A percentile compares a stretch with the other conserved stretches of the same genome.
phyloP scores from a whole-genome alignment of 64 coral and sea anemone genomes.

The Stichodactyla helianthus region DNA sequence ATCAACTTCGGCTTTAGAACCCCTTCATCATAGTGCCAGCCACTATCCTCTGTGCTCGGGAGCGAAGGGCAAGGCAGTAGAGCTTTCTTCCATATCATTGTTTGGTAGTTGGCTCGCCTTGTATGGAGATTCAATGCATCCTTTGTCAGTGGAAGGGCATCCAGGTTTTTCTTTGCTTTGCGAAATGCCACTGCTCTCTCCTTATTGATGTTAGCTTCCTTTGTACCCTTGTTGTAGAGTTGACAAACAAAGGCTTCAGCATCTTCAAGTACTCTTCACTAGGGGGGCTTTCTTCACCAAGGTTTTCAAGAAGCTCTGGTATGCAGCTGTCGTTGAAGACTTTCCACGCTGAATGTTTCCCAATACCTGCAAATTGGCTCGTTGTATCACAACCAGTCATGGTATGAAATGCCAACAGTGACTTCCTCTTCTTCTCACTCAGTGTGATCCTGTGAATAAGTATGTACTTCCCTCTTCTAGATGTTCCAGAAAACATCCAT shows the following conservation, averaged over 20 bases:
- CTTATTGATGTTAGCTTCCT: neutral
- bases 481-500: conserved; percentile 59
- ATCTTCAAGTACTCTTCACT: conserved; percentile 9
- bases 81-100: conserved; percentile 38
- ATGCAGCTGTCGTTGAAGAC: neutral
- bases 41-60: conserved; percentile 43
- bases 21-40: conserved; percentile 25
- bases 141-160: conserved; percentile 17
- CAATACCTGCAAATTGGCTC: conserved; percentile 27
- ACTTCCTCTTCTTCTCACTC: conserved; percentile 34
- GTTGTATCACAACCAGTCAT: conserved; percentile 34
- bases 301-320: conserved; percentile 9
- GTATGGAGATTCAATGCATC: conserved; percentile 32
- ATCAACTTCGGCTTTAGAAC: conserved; percentile 33
- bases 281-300: conserved; percentile 36
- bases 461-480: conserved; percentile 35
- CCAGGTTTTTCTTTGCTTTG: conserved; percentile 28
- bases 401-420: conserved; percentile 57
- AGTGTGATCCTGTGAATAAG: conserved; percentile 43
- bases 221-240: neutral
- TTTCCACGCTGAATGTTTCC: conserved; percentile 20
- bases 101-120: conserved; percentile 28
- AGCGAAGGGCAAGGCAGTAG: conserved; percentile 7
- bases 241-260: conserved; percentile 33
- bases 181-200: conserved; percentile 26